These are phyloP conservation scores for Euura saliciscinereae DNA, from an alignment of 1,140 invertebrate species.

Conservation along the genomic window DNA sequence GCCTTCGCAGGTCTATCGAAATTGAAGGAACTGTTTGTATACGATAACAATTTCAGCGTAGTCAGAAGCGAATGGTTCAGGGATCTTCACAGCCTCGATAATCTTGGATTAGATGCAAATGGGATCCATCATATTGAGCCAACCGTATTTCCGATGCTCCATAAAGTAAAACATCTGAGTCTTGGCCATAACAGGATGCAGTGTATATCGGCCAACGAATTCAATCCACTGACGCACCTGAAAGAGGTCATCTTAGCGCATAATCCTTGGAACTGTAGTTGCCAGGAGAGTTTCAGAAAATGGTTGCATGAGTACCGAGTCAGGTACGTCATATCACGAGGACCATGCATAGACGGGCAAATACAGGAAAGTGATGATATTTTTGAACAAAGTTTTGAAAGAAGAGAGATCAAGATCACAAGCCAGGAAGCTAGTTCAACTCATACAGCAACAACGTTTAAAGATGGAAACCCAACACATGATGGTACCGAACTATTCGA, in stretches of 20 bases:
- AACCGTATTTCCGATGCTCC: constrained; percentile 25
- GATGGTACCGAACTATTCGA: too few species aligned
- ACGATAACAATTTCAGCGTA: constrained; percentile 30
- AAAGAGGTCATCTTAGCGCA: constrained; percentile 29
- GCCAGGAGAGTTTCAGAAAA: constrained; percentile 27
- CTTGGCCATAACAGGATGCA: constrained; percentile 31
- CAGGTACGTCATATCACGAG: constrained; percentile 34
- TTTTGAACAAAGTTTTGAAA: background rate
- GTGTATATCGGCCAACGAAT: constrained; percentile 29
- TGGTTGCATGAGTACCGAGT: constrained; percentile 26
- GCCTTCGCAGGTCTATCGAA: constrained; percentile 44
- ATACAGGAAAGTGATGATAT: background rate
- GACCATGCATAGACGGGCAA: constrained; percentile 8
- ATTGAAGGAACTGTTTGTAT: constrained; percentile 32
- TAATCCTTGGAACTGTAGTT: constrained; percentile 41
- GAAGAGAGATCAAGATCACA: background rate
- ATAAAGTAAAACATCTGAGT: constrained; percentile 30
- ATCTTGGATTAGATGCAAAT: constrained; percentile 34
- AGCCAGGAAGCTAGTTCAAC: background rate
- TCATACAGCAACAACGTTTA: background rate
- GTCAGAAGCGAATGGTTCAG: constrained; percentile 36
- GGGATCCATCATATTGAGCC: constrained; percentile 34
- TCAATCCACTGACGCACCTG: constrained; percentile 25
- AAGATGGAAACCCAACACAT: too few species aligned
- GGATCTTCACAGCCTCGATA: constrained; percentile 34